Percentiles rank a stretch among this genome's conserved stretches.
Evolutionary conservation across 2,797 vertebrate genomes (phyloP).

Genomic region (Siniperca obscura): DNA sequence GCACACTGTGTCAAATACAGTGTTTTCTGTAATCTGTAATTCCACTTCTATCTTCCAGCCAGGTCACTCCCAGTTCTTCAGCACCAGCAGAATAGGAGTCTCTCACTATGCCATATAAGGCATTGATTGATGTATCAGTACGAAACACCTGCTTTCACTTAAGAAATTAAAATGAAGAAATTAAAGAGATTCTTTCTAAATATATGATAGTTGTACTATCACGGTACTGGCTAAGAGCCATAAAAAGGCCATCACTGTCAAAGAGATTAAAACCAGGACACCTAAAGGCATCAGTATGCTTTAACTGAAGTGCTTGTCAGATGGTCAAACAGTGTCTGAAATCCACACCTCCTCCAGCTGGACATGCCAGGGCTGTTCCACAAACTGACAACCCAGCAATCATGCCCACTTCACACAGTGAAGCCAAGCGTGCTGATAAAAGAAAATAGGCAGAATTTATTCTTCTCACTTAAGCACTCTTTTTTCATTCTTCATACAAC

Average conservation of each 20-base stretch:
- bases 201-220: no score
- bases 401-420: neutral
- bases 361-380: no score
- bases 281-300: neutral
- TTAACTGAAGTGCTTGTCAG: no score
- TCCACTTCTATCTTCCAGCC: neutral
- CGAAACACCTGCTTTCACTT: no score
- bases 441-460: neutral
- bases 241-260: neutral
- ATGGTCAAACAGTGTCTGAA: no score
- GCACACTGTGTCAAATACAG: neutral
- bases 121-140: neutral
- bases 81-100: no score
- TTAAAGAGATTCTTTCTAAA: no score
- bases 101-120: no score
- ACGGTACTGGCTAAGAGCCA: neutral
- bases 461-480: neutral
- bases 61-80: neutral
- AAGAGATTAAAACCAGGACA: neutral
- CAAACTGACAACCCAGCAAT: no score
- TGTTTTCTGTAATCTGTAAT: neutral
- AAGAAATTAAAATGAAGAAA: no score
- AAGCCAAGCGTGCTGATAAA: neutral
- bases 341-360: no score
- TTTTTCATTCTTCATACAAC: neutral